Evolutionary conservation across 2,888 invertebrate species (phyloP), one percentile per base, ranked within the genome.

Genomic region (Eueremaeus valkanovi): DNA sequence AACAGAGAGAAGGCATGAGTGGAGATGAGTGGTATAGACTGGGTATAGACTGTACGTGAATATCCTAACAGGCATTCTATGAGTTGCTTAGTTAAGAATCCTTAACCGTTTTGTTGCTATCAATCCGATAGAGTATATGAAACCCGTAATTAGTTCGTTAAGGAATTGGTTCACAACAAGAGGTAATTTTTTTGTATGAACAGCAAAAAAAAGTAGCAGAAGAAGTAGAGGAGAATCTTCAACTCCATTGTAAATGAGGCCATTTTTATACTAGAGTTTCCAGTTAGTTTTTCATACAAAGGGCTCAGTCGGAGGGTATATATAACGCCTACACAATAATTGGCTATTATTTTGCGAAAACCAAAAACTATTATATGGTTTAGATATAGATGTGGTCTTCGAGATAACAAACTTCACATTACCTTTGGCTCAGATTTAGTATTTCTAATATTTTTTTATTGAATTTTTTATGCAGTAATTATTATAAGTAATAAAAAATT

Each of bases 261-360:
- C 63, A 29, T 33, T 18, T 63, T 63, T 63, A 27, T 16, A 13
- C 9, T 55, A 6, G 27, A 16, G 11, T 27, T 27, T 55, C 9
- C 27, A 55, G 11, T 55, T 27, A 27, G 27, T 27, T 55, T 55
- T 55, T 9, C 8, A 11, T 2, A 6, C 24, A 55, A 55, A 55
- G 33, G 11, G 33, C 18, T 33, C 18, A 33, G 18, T 3, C 63
- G 9, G 55, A 33, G 33, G 8, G 9, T n/a, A 33, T 63, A 33
- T 33, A 33, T n/a, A 63, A 63, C 63, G 63, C 63, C 63, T 63
- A n/a, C 68, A 16, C 68, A 36, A 68, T 68, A 68, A 68, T 68
- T 68, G 68, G 68, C 42, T 40, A 68, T 68, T 68, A 68, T 36
- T 68, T 68, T 11, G 42, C 8, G 29, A 31, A 61, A n/a, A 31